Conservation (phyloP, 2,113 vertebrate genomes). For the Megaptera novaeangliae region DNA sequence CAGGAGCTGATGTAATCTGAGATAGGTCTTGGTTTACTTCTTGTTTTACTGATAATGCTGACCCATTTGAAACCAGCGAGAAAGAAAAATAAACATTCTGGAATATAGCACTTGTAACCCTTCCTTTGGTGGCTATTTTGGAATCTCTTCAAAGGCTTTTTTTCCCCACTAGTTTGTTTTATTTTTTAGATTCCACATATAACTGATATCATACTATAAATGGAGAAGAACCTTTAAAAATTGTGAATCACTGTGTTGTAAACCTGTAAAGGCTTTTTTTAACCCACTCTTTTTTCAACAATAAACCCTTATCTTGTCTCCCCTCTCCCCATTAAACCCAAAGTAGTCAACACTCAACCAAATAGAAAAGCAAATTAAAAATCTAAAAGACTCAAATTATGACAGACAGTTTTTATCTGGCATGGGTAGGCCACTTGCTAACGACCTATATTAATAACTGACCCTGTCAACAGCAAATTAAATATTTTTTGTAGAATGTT, state of each 20-base stretch:
- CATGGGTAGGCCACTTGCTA: neutral
- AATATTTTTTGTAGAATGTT: neutral
- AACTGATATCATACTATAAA: neutral
- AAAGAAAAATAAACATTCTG: slow-evolving; percentile 80
- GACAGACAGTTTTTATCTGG: neutral
- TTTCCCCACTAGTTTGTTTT: fast-evolving
- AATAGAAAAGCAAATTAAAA: neutral
- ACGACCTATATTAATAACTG: neutral
- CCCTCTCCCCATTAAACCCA: neutral
- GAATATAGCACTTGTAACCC: slow-evolving; percentile 78
- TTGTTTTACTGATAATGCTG: slow-evolving; percentile 76
- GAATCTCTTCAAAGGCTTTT: slow-evolving; percentile 20
- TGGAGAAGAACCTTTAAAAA: neutral
- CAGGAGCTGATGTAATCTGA: slow-evolving; percentile 82
- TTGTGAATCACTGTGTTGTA: neutral
- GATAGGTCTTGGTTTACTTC: slow-evolving; percentile 77
- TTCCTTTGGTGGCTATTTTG: neutral
- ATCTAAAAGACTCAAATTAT: neutral
- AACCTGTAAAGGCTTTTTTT: neutral
- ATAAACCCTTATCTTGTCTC: neutral
- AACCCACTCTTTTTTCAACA: neutral
- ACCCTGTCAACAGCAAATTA: neutral
- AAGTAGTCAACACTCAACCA: neutral
- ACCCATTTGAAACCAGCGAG: slow-evolving; percentile 78
- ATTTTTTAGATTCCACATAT: neutral